Evolutionary conservation across 2,888 invertebrate genomes (phyloP).

Genomic region (Cephus nigrinus): DNA sequence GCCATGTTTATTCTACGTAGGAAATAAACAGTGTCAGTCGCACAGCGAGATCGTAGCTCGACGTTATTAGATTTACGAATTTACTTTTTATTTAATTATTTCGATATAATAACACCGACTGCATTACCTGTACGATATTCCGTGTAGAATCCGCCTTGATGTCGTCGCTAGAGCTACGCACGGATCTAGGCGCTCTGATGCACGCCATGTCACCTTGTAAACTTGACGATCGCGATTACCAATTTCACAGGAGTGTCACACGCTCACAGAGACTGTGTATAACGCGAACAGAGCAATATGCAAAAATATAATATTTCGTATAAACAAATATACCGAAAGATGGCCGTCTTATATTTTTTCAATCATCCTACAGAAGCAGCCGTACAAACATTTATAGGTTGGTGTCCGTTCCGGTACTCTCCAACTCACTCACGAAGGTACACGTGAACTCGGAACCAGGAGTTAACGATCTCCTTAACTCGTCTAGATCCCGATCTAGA

Average conservation of each 20-base stretch:
- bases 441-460: not conserved
- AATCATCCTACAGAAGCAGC: not conserved
- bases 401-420: not conserved
- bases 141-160: slow-evolving; percentile 68
- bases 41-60: not conserved
- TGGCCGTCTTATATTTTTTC: not conserved
- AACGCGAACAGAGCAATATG: not conserved
- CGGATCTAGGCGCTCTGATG: slow-evolving; percentile 76
- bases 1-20: not conserved
- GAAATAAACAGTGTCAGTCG: not conserved
- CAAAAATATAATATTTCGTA: not conserved
- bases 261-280: not conserved
- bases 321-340: not conserved
- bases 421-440: not conserved
- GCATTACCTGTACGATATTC: slow-evolving; percentile 56
- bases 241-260: not conserved
- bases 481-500: not conserved
- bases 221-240: not conserved
- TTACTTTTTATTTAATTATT: not conserved
- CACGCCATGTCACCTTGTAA: slow-evolving; percentile 67
- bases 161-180: slow-evolving; percentile 83
- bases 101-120: not conserved
- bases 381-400: not conserved
- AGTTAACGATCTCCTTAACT: not conserved
- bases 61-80: not conserved